Percentiles rank a stretch among this genome's conserved stretches.
Evolutionary conservation across 2,797 vertebrate genomes (phyloP).

Genomic region (Oreochromis grahami): DNA sequence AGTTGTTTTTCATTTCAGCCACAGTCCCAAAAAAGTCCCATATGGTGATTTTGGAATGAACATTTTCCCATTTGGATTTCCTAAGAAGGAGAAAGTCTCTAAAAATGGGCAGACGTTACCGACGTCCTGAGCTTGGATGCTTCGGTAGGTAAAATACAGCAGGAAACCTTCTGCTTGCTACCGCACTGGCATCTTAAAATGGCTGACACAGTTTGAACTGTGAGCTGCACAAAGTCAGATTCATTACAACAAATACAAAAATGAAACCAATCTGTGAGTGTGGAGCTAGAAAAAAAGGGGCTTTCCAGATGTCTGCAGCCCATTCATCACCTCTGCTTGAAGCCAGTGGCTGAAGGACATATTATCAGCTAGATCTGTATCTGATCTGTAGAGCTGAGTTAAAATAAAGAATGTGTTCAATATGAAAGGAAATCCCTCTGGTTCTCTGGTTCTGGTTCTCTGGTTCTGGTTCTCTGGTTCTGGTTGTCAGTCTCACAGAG

Average conservation of each 20-base stretch:
- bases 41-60: neutral
- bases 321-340: neutral
- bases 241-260: neutral
- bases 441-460: neutral
- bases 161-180: neutral
- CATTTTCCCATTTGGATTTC: neutral
- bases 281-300: neutral
- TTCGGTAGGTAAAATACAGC: neutral
- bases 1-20: neutral
- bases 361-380: neutral
- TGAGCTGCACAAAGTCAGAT: neutral
- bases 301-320: neutral
- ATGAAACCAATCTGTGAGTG: neutral
- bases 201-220: neutral
- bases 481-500: neutral
- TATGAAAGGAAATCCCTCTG: neutral
- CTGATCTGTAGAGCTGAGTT: neutral
- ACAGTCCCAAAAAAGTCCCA: neutral
- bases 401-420: neutral
- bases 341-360: neutral
- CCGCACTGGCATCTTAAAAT: neutral
- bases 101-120: neutral
- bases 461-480: neutral
- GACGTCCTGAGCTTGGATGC: neutral
- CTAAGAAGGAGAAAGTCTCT: neutral